Percentiles rank a stretch among this genome's conserved stretches.
phyloP scores from a whole-genome alignment of 2,888 invertebrate species.

The Drosophila hawaiiensis region DNA sequence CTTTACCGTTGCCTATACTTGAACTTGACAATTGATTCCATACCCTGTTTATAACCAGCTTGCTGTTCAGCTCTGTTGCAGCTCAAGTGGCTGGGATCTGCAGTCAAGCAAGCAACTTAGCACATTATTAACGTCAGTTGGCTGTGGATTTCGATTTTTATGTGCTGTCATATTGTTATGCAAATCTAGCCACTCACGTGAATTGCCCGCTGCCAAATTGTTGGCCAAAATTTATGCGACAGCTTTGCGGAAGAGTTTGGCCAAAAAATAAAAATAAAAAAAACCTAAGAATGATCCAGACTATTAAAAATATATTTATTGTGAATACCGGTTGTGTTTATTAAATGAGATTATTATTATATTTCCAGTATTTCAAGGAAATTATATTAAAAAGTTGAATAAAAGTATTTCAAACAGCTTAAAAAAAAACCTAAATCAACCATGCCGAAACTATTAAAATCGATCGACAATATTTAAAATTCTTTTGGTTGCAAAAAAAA shows the following conservation, averaged over 20 bases:
- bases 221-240: conserved; percentile 36
- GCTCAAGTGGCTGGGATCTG: neutral
- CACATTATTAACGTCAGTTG: conserved; percentile 12
- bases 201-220: conserved; percentile 22
- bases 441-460: neutral
- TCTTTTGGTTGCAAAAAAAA: conserved; percentile 1
- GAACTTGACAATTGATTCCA: conserved; percentile 45
- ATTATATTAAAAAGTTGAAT: neutral
- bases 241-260: conserved; percentile 43
- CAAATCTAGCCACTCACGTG: conserved; percentile 43
- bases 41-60: neutral
- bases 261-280: neutral
- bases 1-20: conserved; percentile 58
- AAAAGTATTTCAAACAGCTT: neutral
- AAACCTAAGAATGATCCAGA: neutral
- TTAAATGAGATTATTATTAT: neutral
- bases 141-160: neutral
- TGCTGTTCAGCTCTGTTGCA: conserved; percentile 18
- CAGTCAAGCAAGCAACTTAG: conserved; percentile 11
- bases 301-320: neutral
- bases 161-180: conserved; percentile 26
- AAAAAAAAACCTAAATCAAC: neutral
- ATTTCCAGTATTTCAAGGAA: neutral
- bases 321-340: conserved; percentile 1
- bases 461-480: neutral